Percentiles rank a stretch among this genome's conserved stretches.
Evolutionary conservation across 2,888 invertebrate species (phyloP).

Genomic region (Pachliopta kotzebuea): DNA sequence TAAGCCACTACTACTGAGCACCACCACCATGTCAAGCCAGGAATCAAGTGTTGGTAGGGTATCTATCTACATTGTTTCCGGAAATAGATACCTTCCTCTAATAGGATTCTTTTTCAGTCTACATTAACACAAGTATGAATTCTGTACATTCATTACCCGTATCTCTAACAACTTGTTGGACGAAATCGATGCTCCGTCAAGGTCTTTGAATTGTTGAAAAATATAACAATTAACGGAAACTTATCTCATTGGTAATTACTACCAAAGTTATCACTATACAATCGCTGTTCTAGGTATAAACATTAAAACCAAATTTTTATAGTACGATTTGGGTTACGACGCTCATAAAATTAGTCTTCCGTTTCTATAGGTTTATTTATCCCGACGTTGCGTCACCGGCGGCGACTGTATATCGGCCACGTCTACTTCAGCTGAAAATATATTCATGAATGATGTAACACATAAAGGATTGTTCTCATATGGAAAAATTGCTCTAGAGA

Average conservation of each 20-base stretch:
- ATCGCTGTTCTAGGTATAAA: conserved; percentile 12
- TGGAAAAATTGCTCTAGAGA: not conserved
- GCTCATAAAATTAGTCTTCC: conserved; percentile 22
- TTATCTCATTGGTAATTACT: not conserved
- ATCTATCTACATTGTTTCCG: no score
- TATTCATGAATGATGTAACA: not conserved
- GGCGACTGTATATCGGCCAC: conserved; percentile 18
- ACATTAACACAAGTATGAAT: not conserved
- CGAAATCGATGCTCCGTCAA: not conserved
- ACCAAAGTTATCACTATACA: not conserved
- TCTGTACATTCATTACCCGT: not conserved
- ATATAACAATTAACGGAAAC: not conserved
- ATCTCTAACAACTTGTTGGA: not conserved
- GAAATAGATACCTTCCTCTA: no score
- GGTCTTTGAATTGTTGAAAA: not conserved
- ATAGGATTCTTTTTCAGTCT: no score
- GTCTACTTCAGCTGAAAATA: conserved; percentile 13
- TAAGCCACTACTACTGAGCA: no score
- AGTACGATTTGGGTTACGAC: conserved; percentile 19
- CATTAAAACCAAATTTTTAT: conserved; percentile 16
- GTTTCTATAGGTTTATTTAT: conserved; percentile 21
- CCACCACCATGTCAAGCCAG: no score
- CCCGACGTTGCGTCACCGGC: conserved; percentile 14
- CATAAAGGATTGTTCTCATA: not conserved
- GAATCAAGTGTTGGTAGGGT: no score